Base-by-base conservation (phyloP, 2,113 vertebrate genomes). In the Emberiza fucata region DNA sequence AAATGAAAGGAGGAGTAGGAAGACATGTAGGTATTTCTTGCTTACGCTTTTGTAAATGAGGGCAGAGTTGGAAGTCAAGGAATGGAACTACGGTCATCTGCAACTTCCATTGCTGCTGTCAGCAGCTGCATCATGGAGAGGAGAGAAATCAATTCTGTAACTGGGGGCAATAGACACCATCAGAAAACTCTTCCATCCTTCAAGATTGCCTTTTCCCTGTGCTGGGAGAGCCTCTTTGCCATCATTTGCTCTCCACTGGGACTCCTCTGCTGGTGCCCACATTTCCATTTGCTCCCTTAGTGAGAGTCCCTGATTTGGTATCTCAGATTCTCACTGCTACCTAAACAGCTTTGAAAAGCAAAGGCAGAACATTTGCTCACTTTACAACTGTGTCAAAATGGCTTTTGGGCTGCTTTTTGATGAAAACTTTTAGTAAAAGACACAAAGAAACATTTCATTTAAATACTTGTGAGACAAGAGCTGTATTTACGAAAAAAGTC, bases 331-430 rank as follows among this genome's bases (percentile, higher is more conserved):
- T 39, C 77, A 71, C 18, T 65, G 37, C 8, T 53, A 53, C 35
- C 9, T 14, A 19, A 78, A 40, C 8, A 59, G 42, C 35, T 39
- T 24, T 0, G 0, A 33, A 15, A 56, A 78, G 12, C 13, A 64
- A 59, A 92, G n/a, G 33, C 7, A 60, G 53, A 86, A 29, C 19
- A 57, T 35, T 21, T 16, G 3, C 45, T 53, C 0, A 1, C 5
- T 85, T 81, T 78, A 45, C 5, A 44, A 29, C 21, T 27, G 7
- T 10, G 6, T 64, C 14, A 75, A 61, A 85, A 66, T 45, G 3
- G 21, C 3, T 81, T 73, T 63, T 27, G 64, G 44, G 29, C 28
- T 72, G 39, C 23, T 78, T 86, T 66, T 63, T 68, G 47, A 31
- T 60, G 33, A 86, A 94, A 73, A 37, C 2, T 75, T 78, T 60